phyloP scores from a whole-genome alignment of 1,140 invertebrate species.

The Aporrectodea caliginosa region DNA sequence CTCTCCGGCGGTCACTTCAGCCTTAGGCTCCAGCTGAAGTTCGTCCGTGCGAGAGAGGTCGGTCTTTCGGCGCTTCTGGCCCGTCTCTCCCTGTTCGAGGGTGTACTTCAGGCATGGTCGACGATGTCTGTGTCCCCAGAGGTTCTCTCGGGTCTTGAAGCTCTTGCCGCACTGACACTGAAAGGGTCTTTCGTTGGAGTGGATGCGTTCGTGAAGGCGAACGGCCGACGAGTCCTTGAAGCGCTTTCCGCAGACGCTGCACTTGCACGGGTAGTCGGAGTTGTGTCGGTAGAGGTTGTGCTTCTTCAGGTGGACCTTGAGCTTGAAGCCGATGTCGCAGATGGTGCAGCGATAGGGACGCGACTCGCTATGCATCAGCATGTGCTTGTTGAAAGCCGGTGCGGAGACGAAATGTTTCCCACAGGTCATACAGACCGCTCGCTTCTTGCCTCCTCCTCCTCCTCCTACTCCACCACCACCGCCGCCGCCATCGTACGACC shows the following conservation, averaged over 20 bases:
- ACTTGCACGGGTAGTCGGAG: conserved; percentile 31
- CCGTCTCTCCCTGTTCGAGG: not conserved
- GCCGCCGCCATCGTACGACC: no score
- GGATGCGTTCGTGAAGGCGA: conserved; percentile 30
- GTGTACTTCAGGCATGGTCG: conserved; percentile 8
- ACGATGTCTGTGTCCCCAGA: conserved; percentile 29
- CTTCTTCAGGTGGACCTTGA: conserved; percentile 35
- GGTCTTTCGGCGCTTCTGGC: not conserved
- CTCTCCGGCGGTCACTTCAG: not conserved
- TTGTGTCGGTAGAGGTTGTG: conserved; percentile 31
- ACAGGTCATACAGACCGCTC: conserved; percentile 22
- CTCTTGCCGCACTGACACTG: conserved; percentile 29
- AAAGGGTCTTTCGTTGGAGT: conserved; percentile 32
- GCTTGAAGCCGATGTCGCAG: conserved; percentile 30
- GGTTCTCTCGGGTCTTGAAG: conserved; percentile 34
- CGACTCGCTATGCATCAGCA: conserved; percentile 20
- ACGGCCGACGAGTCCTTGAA: conserved; percentile 35
- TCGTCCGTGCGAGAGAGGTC: not conserved
- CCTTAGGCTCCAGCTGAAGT: not conserved
- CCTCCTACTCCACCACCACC: no score
- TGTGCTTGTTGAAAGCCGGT: conserved; percentile 24
- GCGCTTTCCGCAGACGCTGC: conserved; percentile 33
- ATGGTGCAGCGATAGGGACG: conserved; percentile 26
- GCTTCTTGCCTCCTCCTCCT: not conserved
- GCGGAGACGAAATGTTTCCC: conserved; percentile 27